Conservation (phyloP, 2,113 vertebrate genomes). For the Pseudonaja textilis region DNA sequence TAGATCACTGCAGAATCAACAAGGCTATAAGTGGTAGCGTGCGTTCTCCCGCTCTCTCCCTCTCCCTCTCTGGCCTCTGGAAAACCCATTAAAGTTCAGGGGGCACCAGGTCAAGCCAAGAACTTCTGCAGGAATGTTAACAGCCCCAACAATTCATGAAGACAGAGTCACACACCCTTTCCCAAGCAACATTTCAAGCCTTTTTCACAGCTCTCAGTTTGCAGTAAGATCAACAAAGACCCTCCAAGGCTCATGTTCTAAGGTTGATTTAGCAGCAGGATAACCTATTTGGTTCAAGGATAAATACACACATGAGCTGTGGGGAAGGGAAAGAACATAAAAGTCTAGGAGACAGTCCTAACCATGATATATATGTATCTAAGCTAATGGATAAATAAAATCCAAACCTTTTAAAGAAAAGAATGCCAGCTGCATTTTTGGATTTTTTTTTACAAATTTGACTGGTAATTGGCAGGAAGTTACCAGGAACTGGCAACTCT, state of each 20-base stretch:
- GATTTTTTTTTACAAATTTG: neutral
- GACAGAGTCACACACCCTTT: slow-evolving; percentile 7
- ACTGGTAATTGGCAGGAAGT: neutral
- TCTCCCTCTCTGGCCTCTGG: slow-evolving; percentile 21
- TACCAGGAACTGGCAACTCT: too few relatives aligned
- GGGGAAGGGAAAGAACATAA: slow-evolving; percentile 15
- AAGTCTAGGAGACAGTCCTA: slow-evolving; percentile 19
- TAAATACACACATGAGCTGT: neutral
- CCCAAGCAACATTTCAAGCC: slow-evolving; percentile 30
- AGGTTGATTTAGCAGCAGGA: slow-evolving; percentile 47
- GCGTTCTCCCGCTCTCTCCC: neutral
- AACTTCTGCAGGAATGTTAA: slow-evolving; percentile 35
- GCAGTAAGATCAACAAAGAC: slow-evolving; percentile 52
- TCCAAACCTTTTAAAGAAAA: neutral
- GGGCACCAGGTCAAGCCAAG: neutral
- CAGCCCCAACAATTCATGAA: slow-evolving; percentile 35
- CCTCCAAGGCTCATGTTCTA: slow-evolving; percentile 39
- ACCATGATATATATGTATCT: slow-evolving; percentile 2
- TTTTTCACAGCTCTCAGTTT: slow-evolving; percentile 40
- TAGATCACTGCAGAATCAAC: slow-evolving; percentile 26
- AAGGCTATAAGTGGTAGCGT: slow-evolving; percentile 50
- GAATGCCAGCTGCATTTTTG: neutral
- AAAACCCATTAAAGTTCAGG: slow-evolving; percentile 44
- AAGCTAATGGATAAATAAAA: slow-evolving; percentile 26
- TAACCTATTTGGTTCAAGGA: slow-evolving; percentile 34